A percentile compares a stretch with the other conserved stretches of the same genome.
Evolutionary conservation across 2,888 invertebrate genomes (phyloP).

Genomic region (Meghimatium bilineatum): DNA sequence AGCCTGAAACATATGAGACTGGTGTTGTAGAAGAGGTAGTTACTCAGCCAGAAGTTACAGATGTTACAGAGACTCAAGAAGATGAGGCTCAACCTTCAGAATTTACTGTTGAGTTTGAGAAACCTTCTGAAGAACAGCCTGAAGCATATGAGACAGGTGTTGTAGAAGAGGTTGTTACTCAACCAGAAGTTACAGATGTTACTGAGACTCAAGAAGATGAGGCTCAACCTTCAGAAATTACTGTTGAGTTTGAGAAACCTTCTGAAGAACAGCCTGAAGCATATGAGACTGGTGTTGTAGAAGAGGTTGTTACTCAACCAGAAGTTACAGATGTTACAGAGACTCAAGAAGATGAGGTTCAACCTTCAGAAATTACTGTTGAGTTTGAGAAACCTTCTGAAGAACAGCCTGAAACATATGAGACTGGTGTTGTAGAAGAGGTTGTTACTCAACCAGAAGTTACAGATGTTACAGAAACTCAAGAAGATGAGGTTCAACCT

Average conservation of each 20-base stretch:
- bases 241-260: slow-evolving; percentile 42
- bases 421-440: slow-evolving; percentile 53
- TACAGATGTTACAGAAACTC: slow-evolving; percentile 43
- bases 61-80: slow-evolving; percentile 42
- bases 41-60: slow-evolving; percentile 48
- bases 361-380: slow-evolving; percentile 48
- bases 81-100: slow-evolving; percentile 50
- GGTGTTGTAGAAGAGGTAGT: slow-evolving; percentile 51
- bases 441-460: slow-evolving; percentile 49
- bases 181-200: slow-evolving; percentile 45
- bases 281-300: slow-evolving; percentile 49
- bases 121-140: slow-evolving; percentile 9
- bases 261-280: slow-evolving; percentile 43
- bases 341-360: slow-evolving; percentile 48
- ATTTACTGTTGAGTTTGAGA: too few relatives aligned
- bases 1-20: slow-evolving; percentile 55
- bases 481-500: slow-evolving; percentile 47
- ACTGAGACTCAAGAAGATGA: slow-evolving; percentile 48
- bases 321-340: slow-evolving; percentile 52
- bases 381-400: slow-evolving; percentile 47
- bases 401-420: slow-evolving; percentile 47
- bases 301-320: slow-evolving; percentile 45
- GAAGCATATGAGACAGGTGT: slow-evolving; percentile 43
- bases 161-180: slow-evolving; percentile 48
- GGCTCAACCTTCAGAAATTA: slow-evolving; percentile 45